These are phyloP conservation scores for Phoeniculus purpureus DNA, from an alignment of 2,797 vertebrate species.

Conservation along the genomic window DNA sequence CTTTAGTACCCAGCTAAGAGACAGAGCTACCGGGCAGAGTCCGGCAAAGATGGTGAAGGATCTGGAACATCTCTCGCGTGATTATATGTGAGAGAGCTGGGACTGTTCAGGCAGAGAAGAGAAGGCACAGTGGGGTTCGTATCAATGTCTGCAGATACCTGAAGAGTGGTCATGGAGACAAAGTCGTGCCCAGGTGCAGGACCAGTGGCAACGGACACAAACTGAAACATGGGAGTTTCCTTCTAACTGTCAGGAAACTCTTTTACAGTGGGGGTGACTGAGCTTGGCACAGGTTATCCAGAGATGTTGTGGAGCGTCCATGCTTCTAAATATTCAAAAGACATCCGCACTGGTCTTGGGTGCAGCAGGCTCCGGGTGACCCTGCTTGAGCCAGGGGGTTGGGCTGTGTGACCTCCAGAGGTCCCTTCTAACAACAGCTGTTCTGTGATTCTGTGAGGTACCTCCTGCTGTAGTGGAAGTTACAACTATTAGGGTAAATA, in stretches of 20 bases:
- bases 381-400: background rate
- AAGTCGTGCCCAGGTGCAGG: background rate
- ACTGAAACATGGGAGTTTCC: background rate
- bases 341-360: background rate
- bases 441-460: background rate
- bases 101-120: background rate
- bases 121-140: rapidly evolving
- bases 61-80: background rate
- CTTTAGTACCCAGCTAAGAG: background rate
- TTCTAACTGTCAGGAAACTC: background rate
- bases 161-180: background rate
- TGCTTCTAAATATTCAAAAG: background rate
- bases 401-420: background rate
- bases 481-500: constrained; percentile 53
- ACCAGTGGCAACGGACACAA: background rate
- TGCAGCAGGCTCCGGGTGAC: background rate
- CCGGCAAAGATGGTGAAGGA: background rate
- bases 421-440: background rate
- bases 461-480: constrained; percentile 9
- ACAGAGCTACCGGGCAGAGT: background rate
- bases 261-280: background rate
- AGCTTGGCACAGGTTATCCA: background rate
- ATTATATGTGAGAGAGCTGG: background rate
- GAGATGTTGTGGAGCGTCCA: background rate
- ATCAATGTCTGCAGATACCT: background rate